phyloP scores from a whole-genome alignment of 2,797 vertebrate species.

The Phrynocephalus forsythii region DNA sequence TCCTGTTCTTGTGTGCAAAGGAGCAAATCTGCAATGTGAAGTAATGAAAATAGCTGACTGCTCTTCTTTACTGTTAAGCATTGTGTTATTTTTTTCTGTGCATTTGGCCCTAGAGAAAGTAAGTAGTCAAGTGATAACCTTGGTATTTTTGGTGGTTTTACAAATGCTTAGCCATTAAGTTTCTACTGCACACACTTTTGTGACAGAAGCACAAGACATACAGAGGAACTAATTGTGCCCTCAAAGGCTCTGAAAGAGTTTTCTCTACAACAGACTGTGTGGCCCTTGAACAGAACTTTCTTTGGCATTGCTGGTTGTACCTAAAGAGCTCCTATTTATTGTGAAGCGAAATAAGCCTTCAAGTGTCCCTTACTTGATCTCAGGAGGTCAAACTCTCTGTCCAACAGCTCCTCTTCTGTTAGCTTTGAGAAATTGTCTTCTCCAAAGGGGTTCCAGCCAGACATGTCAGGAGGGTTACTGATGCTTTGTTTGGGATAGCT shows the following conservation, averaged over 20 bases:
- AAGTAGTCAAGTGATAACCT: slow-evolving; percentile 47
- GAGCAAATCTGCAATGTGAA: slow-evolving; percentile 65
- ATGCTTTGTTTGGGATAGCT: slow-evolving; percentile 80
- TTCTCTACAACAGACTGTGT: slow-evolving; percentile 55
- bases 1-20: slow-evolving; percentile 67
- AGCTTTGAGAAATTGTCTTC: slow-evolving; percentile 98
- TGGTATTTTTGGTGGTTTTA: slow-evolving; percentile 58
- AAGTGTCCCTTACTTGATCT: slow-evolving; percentile 94
- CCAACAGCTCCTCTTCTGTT: slow-evolving; percentile 96
- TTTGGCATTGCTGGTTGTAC: slow-evolving; percentile 67
- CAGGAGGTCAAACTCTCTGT: slow-evolving; percentile 97
- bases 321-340: slow-evolving; percentile 73
- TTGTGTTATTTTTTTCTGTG: slow-evolving; percentile 46
- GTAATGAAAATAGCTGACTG: slow-evolving; percentile 64
- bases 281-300: slow-evolving; percentile 54
- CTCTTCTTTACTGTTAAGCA: slow-evolving; percentile 61
- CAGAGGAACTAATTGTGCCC: slow-evolving; percentile 71
- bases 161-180: slow-evolving; percentile 41
- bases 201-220: slow-evolving; percentile 48
- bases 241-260: slow-evolving; percentile 80
- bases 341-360: slow-evolving; percentile 86
- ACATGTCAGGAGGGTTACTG: slow-evolving; percentile 95
- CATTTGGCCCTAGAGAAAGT: slow-evolving; percentile 53
- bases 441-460: slow-evolving; percentile 96
- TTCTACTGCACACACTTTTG: slow-evolving; percentile 57